phyloP scores from a whole-genome alignment of 2,113 vertebrate species.

The Heterotilapia buettikoferi region DNA sequence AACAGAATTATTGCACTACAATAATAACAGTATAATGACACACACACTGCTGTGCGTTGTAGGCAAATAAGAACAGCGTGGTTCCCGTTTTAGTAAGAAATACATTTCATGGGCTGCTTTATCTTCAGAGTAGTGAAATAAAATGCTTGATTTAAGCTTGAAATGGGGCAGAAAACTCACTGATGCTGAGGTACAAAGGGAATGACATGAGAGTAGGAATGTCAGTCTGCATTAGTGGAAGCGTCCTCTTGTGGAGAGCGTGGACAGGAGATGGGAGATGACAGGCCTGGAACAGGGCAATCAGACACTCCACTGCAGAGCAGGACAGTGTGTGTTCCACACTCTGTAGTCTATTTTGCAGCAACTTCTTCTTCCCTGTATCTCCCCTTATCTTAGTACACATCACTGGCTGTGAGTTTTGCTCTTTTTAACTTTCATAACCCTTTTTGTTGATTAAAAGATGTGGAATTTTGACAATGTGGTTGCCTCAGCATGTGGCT shows the following conservation, averaged over 20 bases:
- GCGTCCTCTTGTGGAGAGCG: neutral
- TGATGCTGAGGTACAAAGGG: conserved; percentile 8
- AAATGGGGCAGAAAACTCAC: conserved; percentile 63
- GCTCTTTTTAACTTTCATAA: neutral
- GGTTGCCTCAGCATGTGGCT: neutral
- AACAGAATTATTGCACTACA: neutral
- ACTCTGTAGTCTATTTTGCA: neutral
- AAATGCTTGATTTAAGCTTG: conserved; percentile 45
- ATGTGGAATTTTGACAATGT: neutral
- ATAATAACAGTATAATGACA: neutral
- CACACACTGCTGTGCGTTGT: neutral
- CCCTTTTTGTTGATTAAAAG: neutral
- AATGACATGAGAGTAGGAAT: neutral
- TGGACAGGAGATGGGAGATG: conserved; percentile 27
- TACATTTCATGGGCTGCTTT: conserved; percentile 14
- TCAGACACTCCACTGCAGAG: neutral
- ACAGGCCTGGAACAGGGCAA: conserved; percentile 2
- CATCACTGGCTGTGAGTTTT: neutral
- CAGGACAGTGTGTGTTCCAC: neutral
- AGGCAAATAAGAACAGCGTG: accelerated
- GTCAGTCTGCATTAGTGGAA: conserved; percentile 32
- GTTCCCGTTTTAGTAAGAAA: accelerated
- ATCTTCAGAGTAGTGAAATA: neutral
- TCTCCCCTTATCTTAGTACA: neutral
- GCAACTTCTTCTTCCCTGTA: neutral